These are phyloP conservation scores for Doryteuthis pealeii DNA, from an alignment of 1,140 invertebrate genomes.

Conservation along the genomic window DNA sequence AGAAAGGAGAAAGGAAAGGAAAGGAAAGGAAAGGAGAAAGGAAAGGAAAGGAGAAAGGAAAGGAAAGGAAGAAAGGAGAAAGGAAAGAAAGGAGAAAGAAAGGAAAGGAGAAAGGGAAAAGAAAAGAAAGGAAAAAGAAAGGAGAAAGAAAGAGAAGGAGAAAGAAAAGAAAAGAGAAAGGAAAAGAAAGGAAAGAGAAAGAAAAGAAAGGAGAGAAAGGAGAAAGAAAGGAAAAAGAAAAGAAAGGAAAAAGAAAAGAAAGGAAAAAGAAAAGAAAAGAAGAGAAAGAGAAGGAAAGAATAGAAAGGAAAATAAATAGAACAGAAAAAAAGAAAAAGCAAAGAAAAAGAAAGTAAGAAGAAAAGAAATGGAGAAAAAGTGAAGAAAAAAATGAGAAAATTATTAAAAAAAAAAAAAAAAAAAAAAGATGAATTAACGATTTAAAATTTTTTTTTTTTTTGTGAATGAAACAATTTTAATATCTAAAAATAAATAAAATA, in stretches of 20 bases:
- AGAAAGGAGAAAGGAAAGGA: background rate
- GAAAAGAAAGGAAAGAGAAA: background rate
- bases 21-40: background rate
- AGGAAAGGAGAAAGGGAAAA: background rate
- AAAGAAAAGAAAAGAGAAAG: slow-evolving; percentile 12
- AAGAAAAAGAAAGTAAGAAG: too few species aligned
- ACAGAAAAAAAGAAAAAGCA: too few species aligned
- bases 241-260: slow-evolving; percentile 12
- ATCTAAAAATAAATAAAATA: too few species aligned
- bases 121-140: background rate
- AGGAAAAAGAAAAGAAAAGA: background rate
- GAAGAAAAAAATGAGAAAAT: background rate
- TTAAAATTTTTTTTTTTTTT: too few species aligned
- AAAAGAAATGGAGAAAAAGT: background rate
- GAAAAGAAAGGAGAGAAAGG: background rate
- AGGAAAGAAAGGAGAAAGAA: background rate
- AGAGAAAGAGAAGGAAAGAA: slow-evolving; percentile 13
- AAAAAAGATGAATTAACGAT: too few species aligned
- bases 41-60: background rate
- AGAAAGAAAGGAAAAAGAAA: background rate
- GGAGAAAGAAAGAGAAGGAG: slow-evolving; percentile 14
- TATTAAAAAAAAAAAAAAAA: background rate
- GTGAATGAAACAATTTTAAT: too few species aligned
- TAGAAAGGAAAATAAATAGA: background rate
- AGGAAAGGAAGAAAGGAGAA: background rate